Evolutionary conservation across 2,797 vertebrate species (phyloP).

Genomic region (Acomys russatus): DNA sequence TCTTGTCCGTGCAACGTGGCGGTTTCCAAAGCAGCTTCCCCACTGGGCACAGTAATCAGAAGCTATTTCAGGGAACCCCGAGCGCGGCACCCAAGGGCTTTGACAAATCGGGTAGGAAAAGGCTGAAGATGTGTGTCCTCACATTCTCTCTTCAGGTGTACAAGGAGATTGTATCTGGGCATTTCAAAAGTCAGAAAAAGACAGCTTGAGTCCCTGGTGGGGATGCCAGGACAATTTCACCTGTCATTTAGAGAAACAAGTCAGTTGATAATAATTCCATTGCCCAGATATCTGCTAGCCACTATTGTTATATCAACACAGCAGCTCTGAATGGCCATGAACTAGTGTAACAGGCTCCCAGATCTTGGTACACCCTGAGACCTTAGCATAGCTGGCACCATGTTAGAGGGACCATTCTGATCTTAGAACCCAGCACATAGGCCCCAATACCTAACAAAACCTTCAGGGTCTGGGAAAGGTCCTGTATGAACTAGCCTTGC

Average conservation of each 20-base stretch:
- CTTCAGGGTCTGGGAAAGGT: neutral
- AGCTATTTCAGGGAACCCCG: constrained; percentile 33
- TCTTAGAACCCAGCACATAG: neutral
- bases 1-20: neutral
- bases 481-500: too few species aligned
- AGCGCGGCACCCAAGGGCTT: neutral
- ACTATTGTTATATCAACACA: neutral
- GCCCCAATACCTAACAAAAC: too few species aligned
- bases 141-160: neutral
- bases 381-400: neutral
- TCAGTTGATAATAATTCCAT: neutral
- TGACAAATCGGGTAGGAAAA: constrained; percentile 66
- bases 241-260: neutral
- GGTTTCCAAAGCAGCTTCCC: constrained; percentile 38
- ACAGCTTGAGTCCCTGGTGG: neutral
- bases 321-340: neutral
- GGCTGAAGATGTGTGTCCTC: neutral
- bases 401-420: too few species aligned
- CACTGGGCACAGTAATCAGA: neutral
- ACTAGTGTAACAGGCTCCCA: neutral
- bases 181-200: neutral
- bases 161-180: neutral
- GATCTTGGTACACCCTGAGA: neutral
- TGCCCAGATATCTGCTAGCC: neutral
- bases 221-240: neutral